Base-by-base conservation (phyloP, 2,888 invertebrate genomes). In the Lordiphosa fenestrarum region DNA sequence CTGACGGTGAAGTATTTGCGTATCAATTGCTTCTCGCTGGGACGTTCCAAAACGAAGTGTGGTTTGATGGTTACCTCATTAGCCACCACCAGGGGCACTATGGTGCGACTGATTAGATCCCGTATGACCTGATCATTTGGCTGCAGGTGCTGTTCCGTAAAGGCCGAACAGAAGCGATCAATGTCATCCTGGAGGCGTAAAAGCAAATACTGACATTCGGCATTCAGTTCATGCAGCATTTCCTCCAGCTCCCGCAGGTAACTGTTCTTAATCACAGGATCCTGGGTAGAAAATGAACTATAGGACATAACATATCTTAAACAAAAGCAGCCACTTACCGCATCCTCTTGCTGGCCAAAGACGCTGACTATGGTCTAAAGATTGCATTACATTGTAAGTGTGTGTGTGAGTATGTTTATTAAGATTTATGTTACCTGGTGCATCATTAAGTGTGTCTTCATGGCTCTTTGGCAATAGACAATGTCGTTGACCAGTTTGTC, bases 161-260 rank as follows among this genome's bases (percentile, higher is more conserved):
- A 78, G 3, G 76, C 67, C 35, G 62, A 48, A 36, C 85, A 84
- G 36, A 78, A 78, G 9, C 48, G 52, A 12, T 70, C 66, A 5
- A 78, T 72, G 44, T 78, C 69, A 2, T 84, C 70, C 21, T 71
- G 61, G 7, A 78, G 49, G 5, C 57, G 48, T n/a, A 78, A 3
- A 2, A 68, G 40, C 47, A 84, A 38, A 21, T 62, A 72, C 37
- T 78, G 66, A n/a, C 85, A 66, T 30, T 78, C 78, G 1, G 85
- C 78, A 54, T 84, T 78, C 10, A 78, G 42, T 37, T 78, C 56
- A 21, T 66, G 21, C 21, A 78, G 19, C 2, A 35, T 41, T 2
- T 75, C 66, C 21, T 72, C 66, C 6, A 78, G 51, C 19, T 78
- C 85, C 1, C 33, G 21, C 4, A 82, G 42, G 21, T 62, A 66